phyloP scores from a whole-genome alignment of 2,113 vertebrate genomes.

The Rallus limicola region DNA sequence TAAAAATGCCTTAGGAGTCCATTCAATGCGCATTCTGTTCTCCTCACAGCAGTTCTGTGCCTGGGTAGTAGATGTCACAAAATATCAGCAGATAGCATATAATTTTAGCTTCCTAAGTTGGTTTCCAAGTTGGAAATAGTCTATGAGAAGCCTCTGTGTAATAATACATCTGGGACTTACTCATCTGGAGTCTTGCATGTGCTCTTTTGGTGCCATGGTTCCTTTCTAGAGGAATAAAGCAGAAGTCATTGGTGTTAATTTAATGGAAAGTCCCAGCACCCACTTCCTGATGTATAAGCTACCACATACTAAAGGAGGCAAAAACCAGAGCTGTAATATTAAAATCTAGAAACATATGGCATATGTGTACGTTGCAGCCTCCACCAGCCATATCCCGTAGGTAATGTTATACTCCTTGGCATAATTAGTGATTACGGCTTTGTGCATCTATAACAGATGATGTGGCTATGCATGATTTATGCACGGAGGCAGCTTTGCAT shows the following conservation, averaged over 20 bases:
- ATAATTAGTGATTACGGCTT: slow-evolving; percentile 23
- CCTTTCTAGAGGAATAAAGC: not conserved
- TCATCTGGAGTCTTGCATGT: not conserved
- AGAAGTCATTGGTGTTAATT: not conserved
- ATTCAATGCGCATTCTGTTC: not conserved
- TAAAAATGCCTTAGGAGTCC: not conserved
- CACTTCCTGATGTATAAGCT: not conserved
- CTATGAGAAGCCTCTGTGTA: slow-evolving; percentile 14
- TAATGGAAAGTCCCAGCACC: not conserved
- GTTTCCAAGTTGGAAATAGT: slow-evolving; percentile 2
- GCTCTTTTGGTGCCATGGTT: not conserved
- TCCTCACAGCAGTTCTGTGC: not conserved
- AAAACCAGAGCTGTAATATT: not conserved
- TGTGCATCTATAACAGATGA: slow-evolving; percentile 32
- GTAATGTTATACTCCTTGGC: not conserved
- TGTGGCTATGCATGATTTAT: slow-evolving; percentile 65
- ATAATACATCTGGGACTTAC: slow-evolving; percentile 16
- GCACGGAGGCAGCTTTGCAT: slow-evolving; percentile 16
- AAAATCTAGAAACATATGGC: not conserved
- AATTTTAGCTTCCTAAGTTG: slow-evolving; percentile 31
- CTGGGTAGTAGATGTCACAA: not conserved
- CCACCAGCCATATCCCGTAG: not conserved
- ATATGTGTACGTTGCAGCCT: not conserved
- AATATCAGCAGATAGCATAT: not conserved
- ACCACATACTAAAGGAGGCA: not conserved